Evolutionary conservation across 1,140 invertebrate genomes (phyloP).

Genomic region (Zophobas atratus): DNA sequence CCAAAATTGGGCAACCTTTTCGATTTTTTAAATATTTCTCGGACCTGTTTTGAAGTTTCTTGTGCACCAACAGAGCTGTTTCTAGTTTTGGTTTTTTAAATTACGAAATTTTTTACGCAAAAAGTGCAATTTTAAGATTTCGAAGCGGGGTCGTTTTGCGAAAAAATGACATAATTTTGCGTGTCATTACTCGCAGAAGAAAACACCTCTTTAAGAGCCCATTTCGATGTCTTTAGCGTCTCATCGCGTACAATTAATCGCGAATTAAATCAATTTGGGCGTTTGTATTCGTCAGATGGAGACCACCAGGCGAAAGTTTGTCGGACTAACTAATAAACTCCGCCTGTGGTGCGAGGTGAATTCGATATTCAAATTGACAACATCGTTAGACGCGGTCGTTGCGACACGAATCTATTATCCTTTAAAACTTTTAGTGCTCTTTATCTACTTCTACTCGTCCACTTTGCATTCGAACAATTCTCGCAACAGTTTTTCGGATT

Average conservation of each 20-base stretch:
- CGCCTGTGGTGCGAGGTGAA: neutral
- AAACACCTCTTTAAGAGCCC: neutral
- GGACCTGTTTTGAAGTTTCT: no score
- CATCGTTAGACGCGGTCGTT: neutral
- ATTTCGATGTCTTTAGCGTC: slow-evolving; percentile 26
- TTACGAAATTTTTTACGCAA: no score
- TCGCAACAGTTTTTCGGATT: no score
- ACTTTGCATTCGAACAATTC: neutral
- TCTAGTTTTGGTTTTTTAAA: no score
- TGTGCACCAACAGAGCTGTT: no score
- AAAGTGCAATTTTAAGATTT: no score
- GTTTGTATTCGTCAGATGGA: slow-evolving; percentile 22
- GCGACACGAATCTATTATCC: neutral
- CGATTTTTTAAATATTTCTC: no score
- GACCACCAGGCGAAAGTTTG: slow-evolving; percentile 30
- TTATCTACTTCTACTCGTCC: no score
- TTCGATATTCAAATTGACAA: slow-evolving; percentile 5
- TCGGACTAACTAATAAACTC: no score
- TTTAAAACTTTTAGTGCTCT: no score
- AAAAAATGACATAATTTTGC: neutral
- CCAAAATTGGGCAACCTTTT: no score
- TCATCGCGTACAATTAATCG: slow-evolving; percentile 25
- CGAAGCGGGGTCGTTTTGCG: no score
- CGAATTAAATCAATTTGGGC: slow-evolving; percentile 26
- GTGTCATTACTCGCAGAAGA: neutral